phyloP scores from a whole-genome alignment of 2,888 invertebrate genomes.

The Thysanoteuthis rhombus region DNA sequence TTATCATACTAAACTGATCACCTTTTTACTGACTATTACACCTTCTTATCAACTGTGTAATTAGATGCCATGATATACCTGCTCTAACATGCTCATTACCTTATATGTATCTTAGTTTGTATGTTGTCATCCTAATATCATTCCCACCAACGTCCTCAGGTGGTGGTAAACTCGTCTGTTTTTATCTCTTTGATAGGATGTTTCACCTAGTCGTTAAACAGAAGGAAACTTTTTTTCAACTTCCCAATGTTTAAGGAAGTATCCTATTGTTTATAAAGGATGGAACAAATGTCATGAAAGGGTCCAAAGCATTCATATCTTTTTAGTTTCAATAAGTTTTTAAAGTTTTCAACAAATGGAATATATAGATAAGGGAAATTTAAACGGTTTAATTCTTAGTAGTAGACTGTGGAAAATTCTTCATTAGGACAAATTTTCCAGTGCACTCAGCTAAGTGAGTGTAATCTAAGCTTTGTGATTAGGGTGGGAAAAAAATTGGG shows the following conservation, averaged over 20 bases:
- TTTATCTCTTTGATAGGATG: not conserved
- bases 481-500: too few species aligned
- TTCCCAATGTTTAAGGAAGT: not conserved
- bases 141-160: not conserved
- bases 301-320: too few species aligned
- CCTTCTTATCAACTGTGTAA: not conserved
- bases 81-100: not conserved
- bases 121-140: not conserved
- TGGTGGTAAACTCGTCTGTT: not conserved
- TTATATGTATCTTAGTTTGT: not conserved
- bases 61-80: not conserved
- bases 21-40: not conserved
- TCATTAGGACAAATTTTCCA: too few species aligned
- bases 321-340: too few species aligned
- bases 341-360: too few species aligned
- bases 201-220: too few species aligned
- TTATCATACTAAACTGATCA: not conserved
- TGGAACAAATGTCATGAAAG: too few species aligned
- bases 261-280: not conserved
- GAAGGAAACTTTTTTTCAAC: not conserved
- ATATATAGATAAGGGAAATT: too few species aligned
- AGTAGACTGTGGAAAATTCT: too few species aligned
- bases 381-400: too few species aligned
- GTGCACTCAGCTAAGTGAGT: too few species aligned
- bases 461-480: too few species aligned